Base-by-base conservation (phyloP, 2,888 invertebrate species). In the Chromoteleia sp. region DNA sequence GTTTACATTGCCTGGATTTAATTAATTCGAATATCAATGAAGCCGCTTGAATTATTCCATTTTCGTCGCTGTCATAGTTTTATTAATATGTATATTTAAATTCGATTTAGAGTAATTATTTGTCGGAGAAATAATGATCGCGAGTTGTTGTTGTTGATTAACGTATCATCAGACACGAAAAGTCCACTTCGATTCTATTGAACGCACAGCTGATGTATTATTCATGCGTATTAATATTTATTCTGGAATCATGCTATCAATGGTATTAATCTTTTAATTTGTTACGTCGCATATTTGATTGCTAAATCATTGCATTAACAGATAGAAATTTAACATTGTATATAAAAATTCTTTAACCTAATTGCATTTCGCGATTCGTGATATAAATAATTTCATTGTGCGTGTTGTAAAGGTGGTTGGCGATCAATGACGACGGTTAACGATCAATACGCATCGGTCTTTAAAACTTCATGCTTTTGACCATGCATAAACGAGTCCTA, bases 171-270 rank as follows among this genome's bases (percentile, higher is more conserved):
- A 48, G 5, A 12, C 43, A 48, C 14, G 58, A 70, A 70, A 58
- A 58, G 48, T 58, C 33, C 56, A 21, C 14, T 14, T 33, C 33
- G 14, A 70, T 56, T 8, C 21, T 21, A 21, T 45, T 45, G 33
- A 56, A 12, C 14, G 7, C 14, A 5, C 4, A 41, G n/a, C n/a
- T n/a, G n/a, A 36, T 70, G 58, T 10, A 70, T 70, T 56, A 70
- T 70, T 70, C 58, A 59, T 70, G 36, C 70, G 39, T 70, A 39
- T 50, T 59, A 58, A 29, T 67, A 56, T 58, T 70, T 70, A 70
- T 54, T 48, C 14, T 21, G 17, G 43, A 17, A 21, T 54, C 25
- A 30, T 30, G 43, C 5, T 43, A 30, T 30, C 54, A n/a, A 19
- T 68, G 43, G 54, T 43, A 54, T 68, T 68, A 54, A 68, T 54